phyloP scores from a whole-genome alignment of 2,888 invertebrate species.

The Dicycla oo region DNA sequence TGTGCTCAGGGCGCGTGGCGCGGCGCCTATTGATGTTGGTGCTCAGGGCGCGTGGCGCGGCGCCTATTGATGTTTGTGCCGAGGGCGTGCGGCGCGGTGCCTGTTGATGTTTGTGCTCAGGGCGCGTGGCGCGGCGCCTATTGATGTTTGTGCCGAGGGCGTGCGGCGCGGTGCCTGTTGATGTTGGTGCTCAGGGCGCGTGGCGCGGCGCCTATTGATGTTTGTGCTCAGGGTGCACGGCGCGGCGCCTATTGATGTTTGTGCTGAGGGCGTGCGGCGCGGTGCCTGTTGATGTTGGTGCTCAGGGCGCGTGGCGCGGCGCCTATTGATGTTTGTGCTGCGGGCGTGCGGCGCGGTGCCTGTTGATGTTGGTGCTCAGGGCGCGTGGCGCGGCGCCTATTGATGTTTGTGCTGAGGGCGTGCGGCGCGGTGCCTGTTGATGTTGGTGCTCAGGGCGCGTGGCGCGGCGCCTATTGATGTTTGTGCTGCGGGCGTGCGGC shows the following conservation, averaged over 20 bases:
- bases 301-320: neutral
- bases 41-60: neutral
- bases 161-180: conserved; percentile 9
- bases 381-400: conserved; percentile 9
- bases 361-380: conserved; percentile 25
- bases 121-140: conserved; percentile 9
- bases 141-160: conserved; percentile 21
- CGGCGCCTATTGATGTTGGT: conserved; percentile 25
- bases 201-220: conserved; percentile 16
- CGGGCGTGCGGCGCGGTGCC: neutral
- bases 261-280: conserved; percentile 3
- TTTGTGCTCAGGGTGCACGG: conserved; percentile 11
- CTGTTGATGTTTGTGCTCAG: conserved; percentile 26
- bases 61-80: conserved; percentile 28
- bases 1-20: conserved; percentile 3
- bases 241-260: conserved; percentile 22
- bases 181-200: conserved; percentile 18
- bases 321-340: conserved; percentile 28
- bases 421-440: conserved; percentile 11
- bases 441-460: conserved; percentile 15
- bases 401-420: conserved; percentile 22
- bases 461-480: conserved; percentile 23
- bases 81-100: neutral
- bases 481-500: conserved; percentile 4
- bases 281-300: conserved; percentile 24